Evolutionary conservation across 1,140 invertebrate genomes (phyloP).

Genomic region (Heliconius nattereri): DNA sequence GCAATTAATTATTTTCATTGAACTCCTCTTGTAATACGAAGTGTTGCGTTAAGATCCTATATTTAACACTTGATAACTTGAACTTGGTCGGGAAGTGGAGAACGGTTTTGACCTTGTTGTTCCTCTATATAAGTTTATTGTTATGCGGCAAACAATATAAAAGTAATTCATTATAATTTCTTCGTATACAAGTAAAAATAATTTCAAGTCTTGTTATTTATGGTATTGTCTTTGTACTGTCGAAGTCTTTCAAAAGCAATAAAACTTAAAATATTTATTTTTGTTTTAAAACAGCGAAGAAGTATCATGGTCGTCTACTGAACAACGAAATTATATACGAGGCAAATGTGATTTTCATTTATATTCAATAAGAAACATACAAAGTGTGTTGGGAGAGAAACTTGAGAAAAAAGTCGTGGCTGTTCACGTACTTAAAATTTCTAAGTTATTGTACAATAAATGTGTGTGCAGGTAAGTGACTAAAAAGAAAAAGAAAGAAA

Average conservation of each 20-base stretch:
- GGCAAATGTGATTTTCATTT: slow-evolving; percentile 52
- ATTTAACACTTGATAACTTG: too few relatives aligned
- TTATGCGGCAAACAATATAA: too few relatives aligned
- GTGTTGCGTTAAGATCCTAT: too few relatives aligned
- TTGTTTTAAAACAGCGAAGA: slow-evolving; percentile 46
- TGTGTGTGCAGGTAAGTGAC: slow-evolving; percentile 52
- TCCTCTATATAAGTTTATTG: too few relatives aligned
- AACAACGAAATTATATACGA: slow-evolving; percentile 56
- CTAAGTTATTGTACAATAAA: slow-evolving; percentile 50
- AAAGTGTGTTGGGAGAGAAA: slow-evolving; percentile 38
- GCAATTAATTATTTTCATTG: too few relatives aligned
- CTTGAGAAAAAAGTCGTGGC: slow-evolving; percentile 33
- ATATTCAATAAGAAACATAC: slow-evolving; percentile 47
- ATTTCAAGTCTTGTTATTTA: too few relatives aligned
- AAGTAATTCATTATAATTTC: background rate
- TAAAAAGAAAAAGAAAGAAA: background rate
- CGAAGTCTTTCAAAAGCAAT: too few relatives aligned
- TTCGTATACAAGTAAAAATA: too few relatives aligned
- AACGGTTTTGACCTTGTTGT: too few relatives aligned
- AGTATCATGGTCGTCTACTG: slow-evolving; percentile 52
- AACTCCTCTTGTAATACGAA: too few relatives aligned
- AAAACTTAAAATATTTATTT: background rate
- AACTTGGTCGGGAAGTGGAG: too few relatives aligned
- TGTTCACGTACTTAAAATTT: slow-evolving; percentile 43
- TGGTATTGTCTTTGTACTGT: too few relatives aligned